phyloP scores from a whole-genome alignment of 2,113 vertebrate species.

The Otocyon megalotis region DNA sequence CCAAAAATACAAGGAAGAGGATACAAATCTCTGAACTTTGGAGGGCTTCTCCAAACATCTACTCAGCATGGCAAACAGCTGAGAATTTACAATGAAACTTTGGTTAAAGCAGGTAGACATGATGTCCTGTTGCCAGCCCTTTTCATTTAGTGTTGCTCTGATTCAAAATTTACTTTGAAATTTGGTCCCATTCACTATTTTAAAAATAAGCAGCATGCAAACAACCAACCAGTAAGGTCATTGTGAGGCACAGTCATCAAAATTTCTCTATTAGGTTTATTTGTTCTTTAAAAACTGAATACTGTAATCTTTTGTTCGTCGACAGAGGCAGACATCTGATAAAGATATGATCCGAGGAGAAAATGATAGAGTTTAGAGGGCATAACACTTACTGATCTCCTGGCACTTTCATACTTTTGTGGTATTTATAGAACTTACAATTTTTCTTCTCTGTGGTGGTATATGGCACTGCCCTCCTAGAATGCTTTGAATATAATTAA shows the following conservation, averaged over 20 bases:
- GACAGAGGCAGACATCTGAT: not conserved
- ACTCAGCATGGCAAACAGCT: not conserved
- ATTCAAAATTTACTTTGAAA: conserved; percentile 31
- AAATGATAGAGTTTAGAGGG: not conserved
- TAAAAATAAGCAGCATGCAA: not conserved
- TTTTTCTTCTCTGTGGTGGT: not conserved
- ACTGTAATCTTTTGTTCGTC: not conserved
- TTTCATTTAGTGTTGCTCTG: not conserved
- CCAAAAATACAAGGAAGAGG: not conserved
- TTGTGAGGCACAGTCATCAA: not conserved
- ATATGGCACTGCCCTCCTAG: not conserved
- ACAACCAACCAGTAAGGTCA: not conserved
- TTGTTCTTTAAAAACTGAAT: not conserved
- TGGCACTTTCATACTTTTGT: not conserved
- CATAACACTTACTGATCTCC: not conserved
- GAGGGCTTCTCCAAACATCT: not conserved
- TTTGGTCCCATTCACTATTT: not conserved
- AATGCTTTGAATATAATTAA: conserved; percentile 7
- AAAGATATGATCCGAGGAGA: not conserved
- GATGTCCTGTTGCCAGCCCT: not conserved
- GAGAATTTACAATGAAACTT: conserved; percentile 3
- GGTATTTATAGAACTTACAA: not conserved
- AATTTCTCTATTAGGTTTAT: not conserved
- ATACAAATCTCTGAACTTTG: not conserved
- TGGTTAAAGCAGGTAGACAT: not conserved